Percentiles rank a stretch among this genome's conserved stretches.
These are phyloP conservation scores for Leucosticte australis DNA, from an alignment of 2,113 vertebrate genomes.

Conservation along the genomic window DNA sequence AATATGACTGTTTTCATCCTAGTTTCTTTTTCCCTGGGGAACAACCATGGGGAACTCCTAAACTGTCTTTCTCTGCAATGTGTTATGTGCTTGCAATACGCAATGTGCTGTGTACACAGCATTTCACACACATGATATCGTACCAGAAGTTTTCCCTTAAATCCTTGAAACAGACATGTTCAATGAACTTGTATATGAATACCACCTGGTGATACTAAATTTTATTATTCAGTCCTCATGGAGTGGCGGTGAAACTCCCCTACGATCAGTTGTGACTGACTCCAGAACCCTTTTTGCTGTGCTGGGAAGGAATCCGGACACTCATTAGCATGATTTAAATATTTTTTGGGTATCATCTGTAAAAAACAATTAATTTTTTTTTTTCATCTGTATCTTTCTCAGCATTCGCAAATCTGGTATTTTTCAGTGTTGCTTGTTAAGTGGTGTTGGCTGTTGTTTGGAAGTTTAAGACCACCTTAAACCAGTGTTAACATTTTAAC, in stretches of 20 bases:
- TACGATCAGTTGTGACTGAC: background rate
- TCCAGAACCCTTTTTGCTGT: background rate
- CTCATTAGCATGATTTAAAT: background rate
- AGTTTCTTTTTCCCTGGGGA: conserved; percentile 1
- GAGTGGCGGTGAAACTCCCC: background rate
- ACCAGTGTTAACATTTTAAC: background rate
- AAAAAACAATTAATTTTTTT: background rate
- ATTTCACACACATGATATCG: background rate
- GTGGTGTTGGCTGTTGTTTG: background rate
- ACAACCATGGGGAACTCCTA: background rate
- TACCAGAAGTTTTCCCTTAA: conserved; percentile 23
- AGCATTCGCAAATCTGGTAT: background rate
- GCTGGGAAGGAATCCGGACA: background rate
- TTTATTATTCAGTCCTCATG: background rate
- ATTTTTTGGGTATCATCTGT: background rate
- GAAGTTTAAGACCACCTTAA: background rate
- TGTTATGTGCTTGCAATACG: background rate
- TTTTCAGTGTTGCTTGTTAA: background rate
- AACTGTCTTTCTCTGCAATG: background rate
- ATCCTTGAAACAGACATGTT: background rate
- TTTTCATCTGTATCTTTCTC: background rate
- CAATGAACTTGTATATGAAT: background rate
- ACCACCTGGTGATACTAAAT: conserved; percentile 20
- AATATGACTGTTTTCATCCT: conserved; percentile 20
- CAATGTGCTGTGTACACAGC: background rate